Percentiles rank a stretch among this genome's conserved stretches.
phyloP scores from a whole-genome alignment of 37 sponge, comb jelly and placozoan genomes.

The Amphimedon queenslandica region DNA sequence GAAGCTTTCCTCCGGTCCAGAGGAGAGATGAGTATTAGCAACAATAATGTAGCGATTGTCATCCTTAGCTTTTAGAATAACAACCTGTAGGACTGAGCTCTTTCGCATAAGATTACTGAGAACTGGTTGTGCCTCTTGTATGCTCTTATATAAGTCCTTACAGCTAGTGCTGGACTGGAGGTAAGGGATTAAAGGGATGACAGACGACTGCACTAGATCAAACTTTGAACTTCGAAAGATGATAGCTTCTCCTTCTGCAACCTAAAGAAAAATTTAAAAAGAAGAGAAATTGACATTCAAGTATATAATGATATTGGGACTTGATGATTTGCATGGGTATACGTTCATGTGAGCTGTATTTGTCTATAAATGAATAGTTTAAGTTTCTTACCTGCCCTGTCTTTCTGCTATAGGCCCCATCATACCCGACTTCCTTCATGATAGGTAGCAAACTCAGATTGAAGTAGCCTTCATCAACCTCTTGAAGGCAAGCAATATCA shows the following conservation, averaged over 20 bases:
- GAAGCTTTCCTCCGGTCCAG: constrained; percentile 60
- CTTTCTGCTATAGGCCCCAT: constrained; percentile 49
- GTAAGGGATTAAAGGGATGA: constrained; percentile 35
- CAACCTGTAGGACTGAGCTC: constrained; percentile 42
- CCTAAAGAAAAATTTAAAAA: constrained; percentile 23
- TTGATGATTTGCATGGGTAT: not conserved
- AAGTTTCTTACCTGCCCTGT: constrained; percentile 43
- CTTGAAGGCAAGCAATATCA: constrained; percentile 86
- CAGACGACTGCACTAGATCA: constrained; percentile 16
- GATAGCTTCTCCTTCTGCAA: constrained; percentile 77
- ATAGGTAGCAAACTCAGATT: constrained; percentile 51
- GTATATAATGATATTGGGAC: constrained; percentile 2
- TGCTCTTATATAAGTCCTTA: constrained; percentile 2
- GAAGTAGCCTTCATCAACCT: constrained; percentile 51
- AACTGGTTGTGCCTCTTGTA: constrained; percentile 19
- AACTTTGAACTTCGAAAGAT: constrained; percentile 53
- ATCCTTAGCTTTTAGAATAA: constrained; percentile 18
- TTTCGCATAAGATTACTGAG: constrained; percentile 20
- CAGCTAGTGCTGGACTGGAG: constrained; percentile 34
- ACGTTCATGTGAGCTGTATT: too few relatives aligned
- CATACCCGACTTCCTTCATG: constrained; percentile 61
- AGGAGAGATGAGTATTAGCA: constrained; percentile 83
- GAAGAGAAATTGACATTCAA: not conserved
- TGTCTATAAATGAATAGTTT: constrained; percentile 7
- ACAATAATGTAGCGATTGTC: constrained; percentile 26